A percentile compares a stretch with the other conserved stretches of the same genome.
These are phyloP conservation scores for Piprites chloris DNA, from an alignment of 2,113 vertebrate species.

Conservation along the genomic window DNA sequence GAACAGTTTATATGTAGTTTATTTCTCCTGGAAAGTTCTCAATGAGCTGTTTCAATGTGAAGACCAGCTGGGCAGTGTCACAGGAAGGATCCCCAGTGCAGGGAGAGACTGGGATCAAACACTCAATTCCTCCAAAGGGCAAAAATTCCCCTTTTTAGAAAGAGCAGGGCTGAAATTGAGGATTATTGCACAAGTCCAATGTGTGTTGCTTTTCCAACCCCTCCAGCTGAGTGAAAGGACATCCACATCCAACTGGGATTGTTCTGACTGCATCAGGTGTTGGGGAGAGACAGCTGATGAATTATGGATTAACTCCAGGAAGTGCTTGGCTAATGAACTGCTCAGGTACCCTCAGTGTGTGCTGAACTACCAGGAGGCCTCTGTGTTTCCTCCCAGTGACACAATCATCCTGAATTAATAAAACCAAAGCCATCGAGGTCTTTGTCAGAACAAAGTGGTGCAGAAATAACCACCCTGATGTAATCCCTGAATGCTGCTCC, in stretches of 20 bases:
- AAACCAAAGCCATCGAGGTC: not conserved
- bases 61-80: not conserved
- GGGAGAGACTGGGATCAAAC: not conserved
- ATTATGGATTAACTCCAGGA: not conserved
- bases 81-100: not conserved
- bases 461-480: not conserved
- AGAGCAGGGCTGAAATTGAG: rapidly evolving
- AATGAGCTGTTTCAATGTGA: not conserved
- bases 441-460: not conserved
- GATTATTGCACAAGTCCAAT: rapidly evolving
- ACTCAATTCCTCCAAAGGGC: not conserved
- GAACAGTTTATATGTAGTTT: not conserved
- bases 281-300: not conserved
- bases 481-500: not conserved
- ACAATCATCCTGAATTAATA: not conserved
- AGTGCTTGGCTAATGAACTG: not conserved
- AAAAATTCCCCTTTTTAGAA: not conserved
- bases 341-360: not conserved
- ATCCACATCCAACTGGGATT: not conserved
- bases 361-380: not conserved
- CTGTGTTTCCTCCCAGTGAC: not conserved
- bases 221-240: not conserved
- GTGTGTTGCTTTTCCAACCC: not conserved
- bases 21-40: not conserved
- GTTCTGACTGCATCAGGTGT: not conserved